Conservation (phyloP, 1,140 invertebrate species). For the Helicoverpa zea region DNA sequence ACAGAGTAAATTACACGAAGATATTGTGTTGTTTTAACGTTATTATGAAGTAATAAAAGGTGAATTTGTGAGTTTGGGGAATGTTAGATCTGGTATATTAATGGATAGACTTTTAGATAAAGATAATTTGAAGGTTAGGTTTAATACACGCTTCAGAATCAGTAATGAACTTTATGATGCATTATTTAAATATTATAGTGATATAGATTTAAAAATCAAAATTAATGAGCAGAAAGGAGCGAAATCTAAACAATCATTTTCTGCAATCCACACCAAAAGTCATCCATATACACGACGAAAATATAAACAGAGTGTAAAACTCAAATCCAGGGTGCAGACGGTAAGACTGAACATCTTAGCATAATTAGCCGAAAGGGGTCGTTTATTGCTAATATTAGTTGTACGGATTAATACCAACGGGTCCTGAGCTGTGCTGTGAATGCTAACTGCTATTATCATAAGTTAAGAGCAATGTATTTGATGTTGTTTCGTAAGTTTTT, state of each 20-base stretch:
- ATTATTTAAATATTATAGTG: no score
- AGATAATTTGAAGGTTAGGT: no score
- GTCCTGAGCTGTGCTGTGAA: slow-evolving; percentile 61
- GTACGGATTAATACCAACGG: slow-evolving; percentile 78
- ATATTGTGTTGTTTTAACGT: slow-evolving; percentile 30
- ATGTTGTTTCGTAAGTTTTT: slow-evolving; percentile 7
- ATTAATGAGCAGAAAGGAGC: no score
- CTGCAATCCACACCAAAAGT: slow-evolving; percentile 31
- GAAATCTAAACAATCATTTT: no score
- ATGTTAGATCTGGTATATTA: slow-evolving; percentile 13
- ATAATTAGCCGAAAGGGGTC: slow-evolving; percentile 82
- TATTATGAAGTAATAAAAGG: slow-evolving; percentile 20
- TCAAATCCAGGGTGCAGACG: slow-evolving; percentile 59
- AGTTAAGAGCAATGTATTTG: slow-evolving; percentile 57
- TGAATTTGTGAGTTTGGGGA: slow-evolving; percentile 18
- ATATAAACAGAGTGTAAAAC: slow-evolving; percentile 56
- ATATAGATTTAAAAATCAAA: no score
- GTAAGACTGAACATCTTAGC: slow-evolving; percentile 77
- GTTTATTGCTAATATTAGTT: slow-evolving; percentile 85
- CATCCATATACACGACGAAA: slow-evolving; percentile 48
- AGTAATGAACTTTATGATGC: no score
- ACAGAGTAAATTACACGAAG: slow-evolving; percentile 7
- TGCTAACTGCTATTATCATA: slow-evolving; percentile 77
- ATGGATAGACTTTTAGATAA: not conserved
- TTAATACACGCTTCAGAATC: no score